Percentiles rank a stretch among this genome's conserved stretches.
Evolutionary conservation across 2,113 vertebrate genomes (phyloP).

Genomic region (Caranx melampygus): DNA sequence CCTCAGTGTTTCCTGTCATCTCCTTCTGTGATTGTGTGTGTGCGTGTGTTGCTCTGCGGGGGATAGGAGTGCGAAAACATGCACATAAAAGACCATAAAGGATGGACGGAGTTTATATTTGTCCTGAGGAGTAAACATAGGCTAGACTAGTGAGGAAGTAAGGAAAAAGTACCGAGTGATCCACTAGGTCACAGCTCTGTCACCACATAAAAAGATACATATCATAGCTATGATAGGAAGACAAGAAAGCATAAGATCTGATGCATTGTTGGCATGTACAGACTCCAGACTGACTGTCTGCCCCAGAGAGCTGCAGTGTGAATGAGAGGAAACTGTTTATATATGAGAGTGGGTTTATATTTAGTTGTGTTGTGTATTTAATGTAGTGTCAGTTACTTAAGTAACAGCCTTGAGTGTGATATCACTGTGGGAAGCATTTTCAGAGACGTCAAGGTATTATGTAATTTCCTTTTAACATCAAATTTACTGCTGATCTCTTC

Average conservation of each 20-base stretch:
- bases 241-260: constrained; percentile 30
- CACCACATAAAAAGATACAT: not conserved
- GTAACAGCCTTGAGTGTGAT: constrained; percentile 21
- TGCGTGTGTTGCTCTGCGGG: constrained; percentile 9
- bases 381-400: constrained; percentile 55
- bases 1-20: constrained; percentile 75
- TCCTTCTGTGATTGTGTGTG: constrained; percentile 38
- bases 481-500: not conserved
- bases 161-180: not conserved
- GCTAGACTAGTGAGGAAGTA: not conserved
- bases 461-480: constrained; percentile 12
- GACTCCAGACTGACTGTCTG: constrained; percentile 59
- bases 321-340: constrained; percentile 77
- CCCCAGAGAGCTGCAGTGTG: constrained; percentile 45
- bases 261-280: constrained; percentile 48
- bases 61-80: constrained; percentile 13
- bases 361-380: constrained; percentile 51
- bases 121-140: not conserved
- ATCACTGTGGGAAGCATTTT: constrained; percentile 14
- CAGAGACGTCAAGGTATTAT: not conserved
- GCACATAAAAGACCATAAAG: constrained; percentile 1
- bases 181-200: not conserved
- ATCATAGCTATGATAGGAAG: not conserved
- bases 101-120: not conserved
- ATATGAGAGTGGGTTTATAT: constrained; percentile 57